phyloP scores from a whole-genome alignment of 2,113 vertebrate genomes.

The Delphinapterus leucas region DNA sequence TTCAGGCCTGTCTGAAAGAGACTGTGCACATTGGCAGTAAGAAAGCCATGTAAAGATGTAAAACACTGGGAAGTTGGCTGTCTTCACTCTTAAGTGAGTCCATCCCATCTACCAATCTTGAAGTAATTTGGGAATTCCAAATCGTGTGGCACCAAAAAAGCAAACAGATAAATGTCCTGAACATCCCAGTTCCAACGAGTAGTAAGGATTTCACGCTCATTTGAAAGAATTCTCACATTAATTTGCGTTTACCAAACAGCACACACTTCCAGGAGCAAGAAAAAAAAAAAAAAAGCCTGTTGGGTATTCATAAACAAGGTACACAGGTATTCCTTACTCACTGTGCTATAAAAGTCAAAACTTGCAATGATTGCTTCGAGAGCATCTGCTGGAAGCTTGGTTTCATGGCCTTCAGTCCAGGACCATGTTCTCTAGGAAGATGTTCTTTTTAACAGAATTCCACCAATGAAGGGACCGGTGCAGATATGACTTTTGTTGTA shows the following conservation, averaged over 20 bases:
- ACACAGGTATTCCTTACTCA: neutral
- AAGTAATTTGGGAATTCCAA: neutral
- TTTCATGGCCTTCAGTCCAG: neutral
- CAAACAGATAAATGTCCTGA: neutral
- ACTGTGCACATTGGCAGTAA: neutral
- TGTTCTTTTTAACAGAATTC: neutral
- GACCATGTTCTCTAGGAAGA: neutral
- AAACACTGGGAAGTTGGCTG: neutral
- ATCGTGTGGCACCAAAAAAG: neutral
- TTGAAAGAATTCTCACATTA: neutral
- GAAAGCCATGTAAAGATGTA: neutral
- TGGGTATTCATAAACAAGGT: neutral
- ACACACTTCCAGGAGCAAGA: neutral
- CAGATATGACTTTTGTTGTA: neutral
- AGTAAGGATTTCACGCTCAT: neutral
- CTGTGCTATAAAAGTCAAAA: neutral
- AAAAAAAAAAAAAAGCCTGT: neutral
- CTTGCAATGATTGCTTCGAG: neutral
- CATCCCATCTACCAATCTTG: neutral
- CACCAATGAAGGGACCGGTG: neutral
- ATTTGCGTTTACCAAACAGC: neutral
- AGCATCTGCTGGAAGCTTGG: neutral
- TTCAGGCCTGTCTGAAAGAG: neutral
- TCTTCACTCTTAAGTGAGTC: neutral
- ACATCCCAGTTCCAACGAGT: neutral